phyloP scores from a whole-genome alignment of 2,888 invertebrate genomes.

The Herminia tarsipennalis region DNA sequence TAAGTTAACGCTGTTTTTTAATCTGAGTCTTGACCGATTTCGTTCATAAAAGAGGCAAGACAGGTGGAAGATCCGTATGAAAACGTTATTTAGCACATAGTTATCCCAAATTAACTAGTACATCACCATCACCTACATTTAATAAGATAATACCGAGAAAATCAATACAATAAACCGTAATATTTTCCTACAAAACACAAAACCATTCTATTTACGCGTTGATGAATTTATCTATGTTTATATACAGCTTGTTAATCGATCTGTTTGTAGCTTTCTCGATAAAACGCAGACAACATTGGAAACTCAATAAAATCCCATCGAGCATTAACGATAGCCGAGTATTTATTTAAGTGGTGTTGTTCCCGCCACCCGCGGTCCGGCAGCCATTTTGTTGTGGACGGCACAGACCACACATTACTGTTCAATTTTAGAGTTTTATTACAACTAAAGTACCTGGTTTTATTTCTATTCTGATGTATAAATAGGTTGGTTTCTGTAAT shows the following conservation, averaged over 20 bases:
- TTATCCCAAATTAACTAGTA: background rate
- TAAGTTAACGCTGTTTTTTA: too few relatives aligned
- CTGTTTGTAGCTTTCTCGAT: slow-evolving; percentile 58
- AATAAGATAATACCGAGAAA: slow-evolving; percentile 6
- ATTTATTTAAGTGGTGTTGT: slow-evolving; percentile 81
- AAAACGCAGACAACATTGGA: slow-evolving; percentile 71
- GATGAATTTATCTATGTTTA: slow-evolving; percentile 82
- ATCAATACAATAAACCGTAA: slow-evolving; percentile 22
- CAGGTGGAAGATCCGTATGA: too few relatives aligned
- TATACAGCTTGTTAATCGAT: slow-evolving; percentile 63
- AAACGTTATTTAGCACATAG: too few relatives aligned
- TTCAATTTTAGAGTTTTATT: slow-evolving; percentile 9
- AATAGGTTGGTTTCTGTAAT: slow-evolving; percentile 21
- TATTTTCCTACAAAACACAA: slow-evolving; percentile 46
- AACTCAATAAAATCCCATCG: slow-evolving; percentile 74
- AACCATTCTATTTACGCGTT: slow-evolving; percentile 54
- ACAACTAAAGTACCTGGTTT: slow-evolving; percentile 21
- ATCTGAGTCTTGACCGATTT: too few relatives aligned
- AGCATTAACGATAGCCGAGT: slow-evolving; percentile 62
- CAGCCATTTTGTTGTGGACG: slow-evolving; percentile 31
- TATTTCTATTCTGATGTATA: slow-evolving; percentile 29
- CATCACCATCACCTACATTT: slow-evolving; percentile 3
- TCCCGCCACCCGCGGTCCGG: slow-evolving; percentile 60
- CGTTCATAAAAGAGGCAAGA: too few relatives aligned
- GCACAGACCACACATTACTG: slow-evolving; percentile 72